Base-by-base conservation (phyloP, 2,888 invertebrate genomes). In the Pegoplata infirma region DNA sequence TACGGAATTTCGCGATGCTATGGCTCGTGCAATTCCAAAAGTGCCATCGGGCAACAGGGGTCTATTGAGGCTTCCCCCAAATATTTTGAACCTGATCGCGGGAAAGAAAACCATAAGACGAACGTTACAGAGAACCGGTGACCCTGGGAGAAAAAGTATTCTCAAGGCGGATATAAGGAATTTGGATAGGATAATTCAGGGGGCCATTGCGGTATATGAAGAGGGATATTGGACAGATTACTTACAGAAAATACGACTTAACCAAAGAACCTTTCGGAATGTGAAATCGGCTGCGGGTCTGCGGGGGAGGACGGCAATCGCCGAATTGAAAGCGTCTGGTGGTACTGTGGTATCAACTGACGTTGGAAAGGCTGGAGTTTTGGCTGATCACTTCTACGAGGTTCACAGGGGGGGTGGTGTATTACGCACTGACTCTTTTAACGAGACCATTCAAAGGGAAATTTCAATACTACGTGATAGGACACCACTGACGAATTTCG, bases 171-270 rank as follows among this genome's bases (percentile, higher is more conserved):
- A 59, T 10, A 46, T 59, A 23, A 25, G 12, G 1, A 59, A 59
- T 25, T 14, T 58, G 14, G 36, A 21, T 8, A 40, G 12, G 10
- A 58, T 58, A 5, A 58, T 58, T 19, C 40, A 58, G n/a, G 58
- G 21, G 5, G 58, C 19, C 12, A 40, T 58, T 19, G 19, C 40
- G 1, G n/a, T 5, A 7, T 58, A 19, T 21, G 58, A 58, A 7
- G 3, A 12, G 2, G n/a, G 10, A 2, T 12, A 36, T 12, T 36
- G 56, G 56, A 16, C 17, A 10, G 19, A 40, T 19, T 21, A 21
- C 12, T 19, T 58, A 10, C 12, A 10, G 5, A 16, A 46, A 14
- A 28, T 59, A 8, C 23, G 1, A 3, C 21, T 44, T 3, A 19
- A 49, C 10, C n/a, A 6, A 0, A 32, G 28, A 17, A 63, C 49